Evolutionary conservation across 2,797 vertebrate species (phyloP).

Genomic region (Paratrypauchen microcephalus): DNA sequence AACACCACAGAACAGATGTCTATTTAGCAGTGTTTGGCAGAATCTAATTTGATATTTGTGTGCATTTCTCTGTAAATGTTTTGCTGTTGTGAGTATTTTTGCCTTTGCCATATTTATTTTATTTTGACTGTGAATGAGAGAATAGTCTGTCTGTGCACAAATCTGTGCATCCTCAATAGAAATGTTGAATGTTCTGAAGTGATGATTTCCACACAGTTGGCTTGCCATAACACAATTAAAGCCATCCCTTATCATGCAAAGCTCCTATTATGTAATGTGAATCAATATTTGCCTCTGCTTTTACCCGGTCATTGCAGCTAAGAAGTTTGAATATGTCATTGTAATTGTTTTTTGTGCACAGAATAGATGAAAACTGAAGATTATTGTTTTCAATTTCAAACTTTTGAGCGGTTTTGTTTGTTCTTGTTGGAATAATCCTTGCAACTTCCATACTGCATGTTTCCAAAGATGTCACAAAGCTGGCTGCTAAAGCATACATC

Average conservation of each 20-base stretch:
- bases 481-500: slow-evolving; percentile 60
- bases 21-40: slow-evolving; percentile 40
- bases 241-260: slow-evolving; percentile 65
- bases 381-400: slow-evolving; percentile 23
- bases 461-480: slow-evolving; percentile 63
- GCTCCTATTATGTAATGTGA: slow-evolving; percentile 69
- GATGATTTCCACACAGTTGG: slow-evolving; percentile 44
- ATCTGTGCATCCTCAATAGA: slow-evolving; percentile 30
- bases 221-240: slow-evolving; percentile 73
- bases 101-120: slow-evolving; percentile 30
- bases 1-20: slow-evolving; percentile 50
- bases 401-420: slow-evolving; percentile 27
- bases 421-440: slow-evolving; percentile 20
- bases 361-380: slow-evolving; percentile 21
- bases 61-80: slow-evolving; percentile 26
- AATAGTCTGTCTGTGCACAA: slow-evolving; percentile 8
- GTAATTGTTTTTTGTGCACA: slow-evolving; percentile 47
- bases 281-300: slow-evolving; percentile 76
- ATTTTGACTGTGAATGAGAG: slow-evolving; percentile 30
- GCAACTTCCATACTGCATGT: slow-evolving; percentile 56
- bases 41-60: slow-evolving; percentile 22
- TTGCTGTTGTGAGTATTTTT: slow-evolving; percentile 38
- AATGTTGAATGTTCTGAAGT: slow-evolving; percentile 55
- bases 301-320: slow-evolving; percentile 31
- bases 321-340: slow-evolving; percentile 33